Conservation (phyloP, 2,113 vertebrate species). For the Chionomys nivalis region DNA sequence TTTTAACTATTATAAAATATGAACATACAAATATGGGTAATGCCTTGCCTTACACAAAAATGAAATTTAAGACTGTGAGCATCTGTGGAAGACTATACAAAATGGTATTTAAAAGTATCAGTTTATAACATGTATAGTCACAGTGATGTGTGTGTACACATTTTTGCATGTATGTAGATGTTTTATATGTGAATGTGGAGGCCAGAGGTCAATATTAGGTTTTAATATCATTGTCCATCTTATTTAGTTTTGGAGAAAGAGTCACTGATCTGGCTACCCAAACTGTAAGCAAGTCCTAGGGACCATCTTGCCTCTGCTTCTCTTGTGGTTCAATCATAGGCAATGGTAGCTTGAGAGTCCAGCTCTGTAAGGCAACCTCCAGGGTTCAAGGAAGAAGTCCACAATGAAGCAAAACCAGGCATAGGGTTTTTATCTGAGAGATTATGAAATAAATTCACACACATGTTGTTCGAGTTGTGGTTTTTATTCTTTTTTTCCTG, state of each 20-base stretch:
- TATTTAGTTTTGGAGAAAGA: background rate
- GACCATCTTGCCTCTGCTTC: no score
- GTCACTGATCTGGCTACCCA: background rate
- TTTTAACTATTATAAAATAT: background rate
- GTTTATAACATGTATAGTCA: background rate
- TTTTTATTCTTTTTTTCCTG: no score
- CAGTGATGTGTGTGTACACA: background rate
- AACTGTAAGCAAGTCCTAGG: background rate
- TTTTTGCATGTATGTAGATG: background rate
- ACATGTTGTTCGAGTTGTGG: no score
- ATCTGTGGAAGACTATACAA: background rate
- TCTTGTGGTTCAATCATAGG: background rate
- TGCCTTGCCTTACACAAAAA: background rate
- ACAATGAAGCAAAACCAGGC: no score
- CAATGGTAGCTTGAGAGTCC: no score
- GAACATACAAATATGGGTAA: background rate
- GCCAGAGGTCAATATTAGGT: background rate
- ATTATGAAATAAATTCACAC: no score
- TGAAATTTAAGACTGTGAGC: background rate
- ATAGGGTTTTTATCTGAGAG: no score
- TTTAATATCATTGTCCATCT: no score
- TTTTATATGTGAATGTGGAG: background rate
- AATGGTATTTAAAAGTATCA: conserved; percentile 31
- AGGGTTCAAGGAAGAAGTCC: no score
- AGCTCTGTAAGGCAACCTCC: no score